Conservation (phyloP, 2,797 vertebrate species). For the Microcaecilia unicolor region DNA sequence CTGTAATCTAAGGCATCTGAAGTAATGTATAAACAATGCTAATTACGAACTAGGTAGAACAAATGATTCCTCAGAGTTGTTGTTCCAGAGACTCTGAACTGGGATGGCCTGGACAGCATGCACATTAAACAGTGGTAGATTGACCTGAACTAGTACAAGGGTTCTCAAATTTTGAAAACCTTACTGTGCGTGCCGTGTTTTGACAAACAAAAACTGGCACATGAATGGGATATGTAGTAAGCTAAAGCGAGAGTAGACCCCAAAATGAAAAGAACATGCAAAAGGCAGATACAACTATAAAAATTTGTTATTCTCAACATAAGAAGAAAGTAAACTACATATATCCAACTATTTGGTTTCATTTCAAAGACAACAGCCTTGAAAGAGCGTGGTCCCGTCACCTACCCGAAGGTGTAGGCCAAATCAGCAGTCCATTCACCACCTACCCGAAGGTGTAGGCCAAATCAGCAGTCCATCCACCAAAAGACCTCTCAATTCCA, state of each 20-base stretch:
- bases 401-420: too few species aligned
- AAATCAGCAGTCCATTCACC: too few species aligned
- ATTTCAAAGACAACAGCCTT: too few species aligned
- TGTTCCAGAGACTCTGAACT: neutral
- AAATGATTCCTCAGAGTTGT: neutral
- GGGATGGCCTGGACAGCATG: slow-evolving; percentile 3
- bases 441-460: too few species aligned
- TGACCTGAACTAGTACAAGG: neutral
- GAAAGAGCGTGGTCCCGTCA: too few species aligned
- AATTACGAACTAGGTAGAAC: slow-evolving; percentile 3
- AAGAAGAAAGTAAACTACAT: neutral
- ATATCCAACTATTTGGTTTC: too few species aligned
- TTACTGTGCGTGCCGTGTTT: neutral
- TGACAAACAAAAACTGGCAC: neutral
- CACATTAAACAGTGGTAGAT: neutral
- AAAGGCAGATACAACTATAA: neutral
- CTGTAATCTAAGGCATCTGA: neutral
- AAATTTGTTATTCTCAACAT: too few species aligned
- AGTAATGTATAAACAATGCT: neutral
- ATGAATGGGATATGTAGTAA: neutral
- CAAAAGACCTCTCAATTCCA: too few species aligned
- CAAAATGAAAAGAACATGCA: neutral
- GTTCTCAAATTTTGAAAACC: neutral
- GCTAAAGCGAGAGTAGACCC: neutral
- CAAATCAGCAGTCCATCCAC: too few species aligned